These are phyloP conservation scores for Erebia epiphron DNA, from an alignment of 2,888 invertebrate genomes.

Conservation along the genomic window DNA sequence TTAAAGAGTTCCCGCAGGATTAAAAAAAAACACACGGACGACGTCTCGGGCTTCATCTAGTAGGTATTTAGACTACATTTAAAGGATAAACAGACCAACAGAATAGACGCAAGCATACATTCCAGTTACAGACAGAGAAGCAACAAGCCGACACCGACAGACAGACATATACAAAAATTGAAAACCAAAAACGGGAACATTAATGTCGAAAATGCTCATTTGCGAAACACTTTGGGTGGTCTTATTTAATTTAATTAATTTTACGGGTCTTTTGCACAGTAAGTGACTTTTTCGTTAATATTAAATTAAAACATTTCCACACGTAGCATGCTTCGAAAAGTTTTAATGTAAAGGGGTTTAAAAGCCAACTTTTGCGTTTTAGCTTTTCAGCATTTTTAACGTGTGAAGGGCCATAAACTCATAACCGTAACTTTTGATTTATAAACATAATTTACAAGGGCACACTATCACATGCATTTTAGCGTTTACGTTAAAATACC, in stretches of 20 bases:
- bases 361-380: conserved; percentile 14
- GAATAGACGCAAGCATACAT: too few relatives aligned
- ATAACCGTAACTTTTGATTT: conserved; percentile 21
- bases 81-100: too few relatives aligned
- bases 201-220: too few relatives aligned
- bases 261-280: neutral
- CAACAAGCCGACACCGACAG: too few relatives aligned
- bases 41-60: too few relatives aligned
- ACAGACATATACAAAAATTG: too few relatives aligned
- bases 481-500: conserved; percentile 21
- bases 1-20: too few relatives aligned
- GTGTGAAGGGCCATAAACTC: conserved; percentile 22
- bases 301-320: conserved; percentile 2
- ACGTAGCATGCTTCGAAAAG: neutral
- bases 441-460: conserved; percentile 18
- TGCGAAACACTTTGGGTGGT: too few relatives aligned
- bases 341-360: conserved; percentile 1
- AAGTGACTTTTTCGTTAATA: neutral
- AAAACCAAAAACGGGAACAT: too few relatives aligned
- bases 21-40: too few relatives aligned
- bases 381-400: conserved; percentile 10
- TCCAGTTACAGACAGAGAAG: too few relatives aligned
- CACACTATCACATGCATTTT: neutral
- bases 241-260: neutral
- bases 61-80: too few relatives aligned